Conservation (phyloP, 2,113 vertebrate genomes). For the Onychorhynchus coronatus region DNA sequence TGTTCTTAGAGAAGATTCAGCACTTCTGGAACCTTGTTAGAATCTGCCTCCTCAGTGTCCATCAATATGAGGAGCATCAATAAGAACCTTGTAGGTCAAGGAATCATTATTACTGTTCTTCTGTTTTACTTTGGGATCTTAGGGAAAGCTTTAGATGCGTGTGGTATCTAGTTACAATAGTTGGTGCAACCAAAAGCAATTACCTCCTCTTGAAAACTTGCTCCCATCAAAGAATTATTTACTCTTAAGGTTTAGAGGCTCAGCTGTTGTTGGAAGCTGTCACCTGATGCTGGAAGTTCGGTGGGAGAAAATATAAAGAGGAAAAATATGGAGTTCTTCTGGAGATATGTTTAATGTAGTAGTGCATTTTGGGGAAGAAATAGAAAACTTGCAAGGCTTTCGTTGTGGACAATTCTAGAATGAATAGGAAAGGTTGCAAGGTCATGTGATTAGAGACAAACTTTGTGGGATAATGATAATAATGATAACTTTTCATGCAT, state of each 20-base stretch:
- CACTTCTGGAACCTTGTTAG: background rate
- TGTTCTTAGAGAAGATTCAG: fast-evolving
- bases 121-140: background rate
- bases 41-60: background rate
- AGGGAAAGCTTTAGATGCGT: background rate
- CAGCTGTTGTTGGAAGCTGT: background rate
- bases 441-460: background rate
- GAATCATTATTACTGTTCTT: background rate
- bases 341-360: background rate
- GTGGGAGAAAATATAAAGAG: background rate
- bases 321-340: background rate
- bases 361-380: background rate
- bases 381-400: background rate
- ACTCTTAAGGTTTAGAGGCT: background rate
- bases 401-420: background rate
- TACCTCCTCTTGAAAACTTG: background rate
- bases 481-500: background rate
- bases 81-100: background rate
- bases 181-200: background rate
- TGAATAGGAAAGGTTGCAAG: background rate
- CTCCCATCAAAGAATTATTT: background rate
- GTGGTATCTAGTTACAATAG: background rate
- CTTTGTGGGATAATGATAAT: background rate
- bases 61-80: background rate
- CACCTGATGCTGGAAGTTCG: background rate